Conservation (phyloP, 64 coral and sea anemone species). For the Dendrophyllia cribrosa region DNA sequence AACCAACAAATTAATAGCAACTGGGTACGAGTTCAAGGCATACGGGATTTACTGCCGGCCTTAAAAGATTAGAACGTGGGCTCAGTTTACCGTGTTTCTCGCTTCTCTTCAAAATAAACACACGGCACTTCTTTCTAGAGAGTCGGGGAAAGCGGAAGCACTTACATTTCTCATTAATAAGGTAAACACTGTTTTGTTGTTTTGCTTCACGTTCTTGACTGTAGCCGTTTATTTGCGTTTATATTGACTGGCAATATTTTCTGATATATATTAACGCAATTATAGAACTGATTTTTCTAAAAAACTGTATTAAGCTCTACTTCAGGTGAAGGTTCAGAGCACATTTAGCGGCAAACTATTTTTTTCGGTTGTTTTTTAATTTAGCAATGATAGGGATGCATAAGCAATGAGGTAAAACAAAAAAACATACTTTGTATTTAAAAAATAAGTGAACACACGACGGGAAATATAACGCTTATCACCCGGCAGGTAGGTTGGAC, state of each 20-base stretch:
- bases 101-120: not conserved
- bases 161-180: slow-evolving; percentile 32
- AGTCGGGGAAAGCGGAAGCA: slow-evolving; percentile 6
- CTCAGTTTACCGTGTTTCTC: not conserved
- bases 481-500: not conserved
- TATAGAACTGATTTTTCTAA: too few relatives aligned
- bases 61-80: too few relatives aligned
- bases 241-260: not conserved
- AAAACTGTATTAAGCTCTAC: too few relatives aligned
- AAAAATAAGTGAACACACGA: not conserved
- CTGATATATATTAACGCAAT: too few relatives aligned
- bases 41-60: too few relatives aligned
- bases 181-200: slow-evolving; percentile 16
- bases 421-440: not conserved
- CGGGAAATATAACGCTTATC: not conserved
- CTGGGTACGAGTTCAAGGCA: too few relatives aligned
- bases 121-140: not conserved
- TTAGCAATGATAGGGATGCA: too few relatives aligned
- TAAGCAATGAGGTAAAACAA: not conserved
- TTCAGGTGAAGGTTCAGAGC: too few relatives aligned
- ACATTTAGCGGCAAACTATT: too few relatives aligned
- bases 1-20: too few relatives aligned
- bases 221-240: not conserved
- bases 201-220: too few relatives aligned
- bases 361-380: too few relatives aligned